Evolutionary conservation across 64 coral and sea anemone species (phyloP).

Genomic region (Acropora yongei): DNA sequence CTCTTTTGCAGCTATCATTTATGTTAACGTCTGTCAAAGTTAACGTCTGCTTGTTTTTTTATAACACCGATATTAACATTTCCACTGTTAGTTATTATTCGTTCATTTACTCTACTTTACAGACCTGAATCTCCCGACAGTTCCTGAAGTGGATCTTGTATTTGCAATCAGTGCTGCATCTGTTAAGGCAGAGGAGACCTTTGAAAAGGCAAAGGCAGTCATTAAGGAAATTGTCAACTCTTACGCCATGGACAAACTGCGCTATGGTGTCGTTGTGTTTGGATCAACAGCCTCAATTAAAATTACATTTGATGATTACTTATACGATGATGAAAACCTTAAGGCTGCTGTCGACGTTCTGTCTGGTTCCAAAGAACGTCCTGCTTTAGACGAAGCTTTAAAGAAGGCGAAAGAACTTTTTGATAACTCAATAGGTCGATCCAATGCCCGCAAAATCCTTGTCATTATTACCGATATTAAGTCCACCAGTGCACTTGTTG

Average conservation of each 20-base stretch:
- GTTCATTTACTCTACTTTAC: background rate
- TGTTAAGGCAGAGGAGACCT: slow-evolving; percentile 49
- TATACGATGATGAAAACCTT: slow-evolving; percentile 42
- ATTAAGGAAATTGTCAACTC: slow-evolving; percentile 80
- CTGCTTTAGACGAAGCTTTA: slow-evolving; percentile 67
- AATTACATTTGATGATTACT: slow-evolving; percentile 51
- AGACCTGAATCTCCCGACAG: slow-evolving; percentile 21
- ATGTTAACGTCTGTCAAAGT: no score
- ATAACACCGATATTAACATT: background rate
- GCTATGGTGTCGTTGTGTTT: slow-evolving; percentile 78
- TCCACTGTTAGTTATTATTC: background rate
- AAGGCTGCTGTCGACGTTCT: slow-evolving; percentile 57
- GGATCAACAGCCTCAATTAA: slow-evolving; percentile 48
- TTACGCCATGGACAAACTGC: slow-evolving; percentile 59
- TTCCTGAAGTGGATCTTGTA: slow-evolving; percentile 67
- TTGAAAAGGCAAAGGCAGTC: slow-evolving; percentile 58
- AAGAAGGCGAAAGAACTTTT: slow-evolving; percentile 68
- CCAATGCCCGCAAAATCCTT: slow-evolving; percentile 63
- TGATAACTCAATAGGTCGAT: slow-evolving; percentile 38
- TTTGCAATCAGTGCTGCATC: slow-evolving; percentile 82
- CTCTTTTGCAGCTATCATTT: no score
- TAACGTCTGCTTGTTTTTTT: no score
- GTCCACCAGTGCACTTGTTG: slow-evolving; percentile 39
- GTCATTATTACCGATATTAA: slow-evolving; percentile 73
- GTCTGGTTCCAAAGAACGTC: slow-evolving; percentile 4